Evolutionary conservation across 2,797 vertebrate species (phyloP), one percentile per base, ranked within the genome.

Genomic region (Hippocampus kuda): DNA sequence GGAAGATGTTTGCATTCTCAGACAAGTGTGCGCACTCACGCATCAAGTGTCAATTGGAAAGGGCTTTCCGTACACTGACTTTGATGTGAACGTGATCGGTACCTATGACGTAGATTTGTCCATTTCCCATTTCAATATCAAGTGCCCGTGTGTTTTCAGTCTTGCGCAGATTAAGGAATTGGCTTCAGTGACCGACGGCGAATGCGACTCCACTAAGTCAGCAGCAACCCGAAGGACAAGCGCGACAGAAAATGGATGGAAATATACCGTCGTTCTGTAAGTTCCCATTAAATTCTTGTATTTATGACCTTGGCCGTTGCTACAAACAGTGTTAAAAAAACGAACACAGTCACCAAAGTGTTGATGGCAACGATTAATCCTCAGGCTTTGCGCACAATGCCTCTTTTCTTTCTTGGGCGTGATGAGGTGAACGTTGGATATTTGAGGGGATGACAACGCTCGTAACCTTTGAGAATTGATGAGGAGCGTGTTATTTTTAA

Each of bases 401-500:
- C 68, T 57, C 72, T 68, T 84, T 75, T 80, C 72, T 51, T 83
- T 85, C 66, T 76, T 49, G 69, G 53, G 67, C 57, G 59, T 73
- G 71, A 84, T 87, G 86, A 86, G 74, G 81, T 83, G 81, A 84
- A 84, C 75, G 71, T 60, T 76, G 44, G 80, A 77, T 77, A 79
- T 68, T 83, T 86, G 83, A 72, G 79, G 79, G 84, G 84, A 77
- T 72, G 69, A 78, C 71, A 70, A 68, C 72, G 66, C 72, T 75
- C 71, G 73, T 82, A 74, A 83, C 83, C 76, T 83, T 85, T 81
- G 66, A 57, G 70, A 66, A 72, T 61, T 85, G 77, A 85, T 77
- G 77, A 56, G 73, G 67, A 77, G 67, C 71, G 30, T 75, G 75
- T 69, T 79, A 79, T 79, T 84, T 38, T 5, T 5, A 30, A 71